Percentiles rank a stretch among this genome's conserved stretches.
phyloP scores from a whole-genome alignment of 2,888 invertebrate genomes.

The Leucophenga maculata region DNA sequence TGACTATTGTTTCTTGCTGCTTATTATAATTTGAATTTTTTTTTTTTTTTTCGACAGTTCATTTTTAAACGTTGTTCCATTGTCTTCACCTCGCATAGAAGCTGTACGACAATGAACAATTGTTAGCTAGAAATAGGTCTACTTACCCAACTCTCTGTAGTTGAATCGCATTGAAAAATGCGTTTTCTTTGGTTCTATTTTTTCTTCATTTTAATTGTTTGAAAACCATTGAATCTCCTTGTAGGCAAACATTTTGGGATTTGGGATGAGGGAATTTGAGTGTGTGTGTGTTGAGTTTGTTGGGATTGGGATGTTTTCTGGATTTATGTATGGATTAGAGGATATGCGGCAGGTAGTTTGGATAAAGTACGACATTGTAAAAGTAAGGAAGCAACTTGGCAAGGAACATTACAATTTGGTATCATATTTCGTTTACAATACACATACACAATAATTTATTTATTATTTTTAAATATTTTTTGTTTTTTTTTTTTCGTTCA shows the following conservation, averaged over 20 bases:
- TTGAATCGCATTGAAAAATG: conserved; percentile 41
- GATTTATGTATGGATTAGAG: not conserved
- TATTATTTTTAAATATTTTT: not conserved
- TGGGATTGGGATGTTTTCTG: not conserved
- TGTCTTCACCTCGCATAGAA: no score
- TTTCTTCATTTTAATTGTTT: conserved; percentile 17
- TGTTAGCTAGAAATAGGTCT: not conserved
- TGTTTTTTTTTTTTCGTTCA: not conserved
- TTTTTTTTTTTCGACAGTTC: no score
- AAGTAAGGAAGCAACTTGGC: no score
- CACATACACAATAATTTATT: not conserved
- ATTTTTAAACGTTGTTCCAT: no score
- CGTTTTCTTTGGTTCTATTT: conserved; percentile 23
- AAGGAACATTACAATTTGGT: conserved; percentile 3
- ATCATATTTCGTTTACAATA: not conserved
- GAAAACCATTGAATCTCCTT: conserved; percentile 59
- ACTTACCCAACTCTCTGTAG: not conserved
- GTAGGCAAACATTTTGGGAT: conserved; percentile 57
- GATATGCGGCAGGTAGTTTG: not conserved
- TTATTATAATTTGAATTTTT: no score
- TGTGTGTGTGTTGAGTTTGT: not conserved
- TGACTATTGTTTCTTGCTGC: no score
- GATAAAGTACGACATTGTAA: not conserved
- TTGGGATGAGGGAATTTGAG: conserved; percentile 31
- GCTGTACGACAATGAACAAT: no score